phyloP scores from a whole-genome alignment of 2,113 vertebrate species.

The Mus spicilegus region DNA sequence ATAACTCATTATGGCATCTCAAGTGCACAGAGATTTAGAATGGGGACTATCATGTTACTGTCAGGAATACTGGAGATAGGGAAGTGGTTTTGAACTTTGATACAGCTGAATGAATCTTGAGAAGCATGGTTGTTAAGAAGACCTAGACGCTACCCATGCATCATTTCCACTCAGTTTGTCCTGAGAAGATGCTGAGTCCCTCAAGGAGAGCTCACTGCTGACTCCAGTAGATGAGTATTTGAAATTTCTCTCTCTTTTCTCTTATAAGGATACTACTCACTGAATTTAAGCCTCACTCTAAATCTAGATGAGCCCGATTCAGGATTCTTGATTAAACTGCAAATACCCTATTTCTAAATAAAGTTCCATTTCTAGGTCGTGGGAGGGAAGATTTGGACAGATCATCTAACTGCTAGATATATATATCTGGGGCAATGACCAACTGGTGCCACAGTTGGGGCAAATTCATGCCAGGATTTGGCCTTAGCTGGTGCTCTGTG shows the following conservation, averaged over 20 bases:
- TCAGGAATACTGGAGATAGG: neutral
- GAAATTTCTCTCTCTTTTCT: neutral
- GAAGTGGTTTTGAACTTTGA: neutral
- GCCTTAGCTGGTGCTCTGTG: neutral
- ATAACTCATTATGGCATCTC: neutral
- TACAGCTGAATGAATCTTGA: neutral
- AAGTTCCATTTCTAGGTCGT: neutral
- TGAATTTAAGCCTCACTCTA: neutral
- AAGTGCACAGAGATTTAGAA: neutral
- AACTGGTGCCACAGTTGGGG: neutral
- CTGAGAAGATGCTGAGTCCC: neutral
- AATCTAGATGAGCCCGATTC: neutral
- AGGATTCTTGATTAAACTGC: neutral
- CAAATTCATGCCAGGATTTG: neutral
- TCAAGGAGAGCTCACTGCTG: neutral
- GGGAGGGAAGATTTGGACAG: neutral
- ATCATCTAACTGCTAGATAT: neutral
- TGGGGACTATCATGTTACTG: neutral
- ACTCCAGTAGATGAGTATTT: neutral
- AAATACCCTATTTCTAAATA: neutral
- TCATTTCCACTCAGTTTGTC: neutral
- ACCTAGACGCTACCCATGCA: neutral
- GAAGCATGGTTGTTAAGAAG: neutral
- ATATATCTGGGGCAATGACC: neutral
- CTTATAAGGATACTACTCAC: neutral